These are phyloP conservation scores for Arenaria interpres DNA, from an alignment of 2,113 vertebrate genomes.

Conservation along the genomic window DNA sequence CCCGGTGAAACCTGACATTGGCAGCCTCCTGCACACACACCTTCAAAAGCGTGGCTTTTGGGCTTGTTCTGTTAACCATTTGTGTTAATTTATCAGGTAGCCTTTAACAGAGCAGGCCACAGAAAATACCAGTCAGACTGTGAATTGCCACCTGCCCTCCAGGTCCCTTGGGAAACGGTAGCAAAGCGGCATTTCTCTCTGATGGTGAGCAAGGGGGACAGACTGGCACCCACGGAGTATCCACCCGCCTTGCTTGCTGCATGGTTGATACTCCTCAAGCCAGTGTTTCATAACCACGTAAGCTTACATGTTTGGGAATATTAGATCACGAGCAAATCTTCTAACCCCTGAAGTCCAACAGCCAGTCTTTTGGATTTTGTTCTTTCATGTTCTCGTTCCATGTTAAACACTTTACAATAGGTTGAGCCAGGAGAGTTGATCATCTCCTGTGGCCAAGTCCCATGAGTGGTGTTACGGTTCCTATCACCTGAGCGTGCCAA, in stretches of 20 bases:
- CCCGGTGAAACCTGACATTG: background rate
- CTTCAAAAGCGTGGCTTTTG: background rate
- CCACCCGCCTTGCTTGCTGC: background rate
- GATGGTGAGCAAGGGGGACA: background rate
- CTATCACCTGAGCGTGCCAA: background rate
- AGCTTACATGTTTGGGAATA: background rate
- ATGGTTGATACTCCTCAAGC: background rate
- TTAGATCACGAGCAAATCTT: background rate
- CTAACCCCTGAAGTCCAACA: background rate
- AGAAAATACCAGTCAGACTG: background rate
- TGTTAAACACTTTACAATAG: background rate
- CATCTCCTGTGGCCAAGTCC: background rate
- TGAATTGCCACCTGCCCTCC: background rate
- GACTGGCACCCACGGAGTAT: background rate
- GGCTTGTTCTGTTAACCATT: background rate
- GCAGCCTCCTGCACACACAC: background rate
- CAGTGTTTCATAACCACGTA: background rate
- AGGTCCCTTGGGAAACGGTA: background rate
- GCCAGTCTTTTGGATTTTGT: background rate
- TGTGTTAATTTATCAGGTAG: background rate
- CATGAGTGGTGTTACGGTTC: background rate
- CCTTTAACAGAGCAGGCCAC: background rate
- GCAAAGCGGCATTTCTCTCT: background rate
- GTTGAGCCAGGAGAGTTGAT: background rate
- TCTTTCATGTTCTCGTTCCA: background rate